Evolutionary conservation across 2,888 invertebrate species (phyloP), one percentile per base, ranked within the genome.

Genomic region (Drosophila sordidula): DNA sequence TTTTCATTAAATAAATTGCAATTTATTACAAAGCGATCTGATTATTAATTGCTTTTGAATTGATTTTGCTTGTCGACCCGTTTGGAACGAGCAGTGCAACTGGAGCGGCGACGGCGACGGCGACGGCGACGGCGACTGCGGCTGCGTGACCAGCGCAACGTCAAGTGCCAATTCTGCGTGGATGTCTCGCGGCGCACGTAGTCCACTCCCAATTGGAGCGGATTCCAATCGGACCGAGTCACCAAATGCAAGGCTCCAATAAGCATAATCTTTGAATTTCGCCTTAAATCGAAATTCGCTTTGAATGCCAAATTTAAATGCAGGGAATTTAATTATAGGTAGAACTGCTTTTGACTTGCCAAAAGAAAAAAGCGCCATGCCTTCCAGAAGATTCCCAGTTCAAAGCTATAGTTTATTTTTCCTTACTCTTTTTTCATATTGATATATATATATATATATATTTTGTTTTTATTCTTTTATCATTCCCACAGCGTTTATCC

Each of bases 21-120:
- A 84, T 84, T 84, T 87, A 87, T 85, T 85, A 74, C 70, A 87
- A 80, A 87, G 70, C 80, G 77, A 87, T 82, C 78, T 80, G 80
- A 74, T 80, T 80, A 78, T 86, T 80, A 87, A 87, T 87, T 85
- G 85, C 66, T 73, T 81, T 69, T 72, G 64, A 82, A 76, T 87
- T 85, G 79, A 81, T 75, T 73, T 80, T 55, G 70, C 69, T 46
- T 55, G 61, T 49, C 45, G 41, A 63, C 45, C 58, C 49, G 61
- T 62, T 75, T 63, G 64, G 54, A 70, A 46, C 41, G 50, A 36
- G 46, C 22, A 9, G 8, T 8, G 26, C 25, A 26, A 25, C 41
- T 42, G 51, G 25, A 47, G 12, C 32, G 50, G 12, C 32, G 16
- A 25, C 29, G 52, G 55, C 18, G 67, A 8, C n/a, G n/a, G n/a